A percentile compares a stretch with the other conserved stretches of the same genome.
These are phyloP conservation scores for Eucriotettix oculatus DNA, from an alignment of 2,888 invertebrate genomes.

Conservation along the genomic window DNA sequence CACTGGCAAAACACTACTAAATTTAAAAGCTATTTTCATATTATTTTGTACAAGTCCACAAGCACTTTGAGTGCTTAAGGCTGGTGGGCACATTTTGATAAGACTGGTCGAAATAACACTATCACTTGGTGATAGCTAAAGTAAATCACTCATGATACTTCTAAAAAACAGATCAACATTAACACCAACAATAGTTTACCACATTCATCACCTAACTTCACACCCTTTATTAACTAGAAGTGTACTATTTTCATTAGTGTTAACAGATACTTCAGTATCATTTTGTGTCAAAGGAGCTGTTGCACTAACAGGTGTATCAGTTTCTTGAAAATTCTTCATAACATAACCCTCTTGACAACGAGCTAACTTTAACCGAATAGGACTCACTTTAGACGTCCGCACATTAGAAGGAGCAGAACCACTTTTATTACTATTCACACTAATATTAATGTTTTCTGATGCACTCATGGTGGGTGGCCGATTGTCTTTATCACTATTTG, in stretches of 20 bases:
- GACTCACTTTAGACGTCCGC: slow-evolving; percentile 51
- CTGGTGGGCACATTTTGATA: slow-evolving; percentile 3
- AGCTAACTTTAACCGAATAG: slow-evolving; percentile 69
- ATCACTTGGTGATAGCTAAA: slow-evolving; percentile 9
- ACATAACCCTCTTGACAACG: slow-evolving; percentile 60
- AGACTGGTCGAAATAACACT: neutral
- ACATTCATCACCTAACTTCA: slow-evolving; percentile 65
- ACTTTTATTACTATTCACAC: slow-evolving; percentile 6
- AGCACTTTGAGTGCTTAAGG: slow-evolving; percentile 6
- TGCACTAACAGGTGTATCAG: neutral
- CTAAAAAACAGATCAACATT: slow-evolving; percentile 20
- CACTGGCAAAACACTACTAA: slow-evolving; percentile 9
- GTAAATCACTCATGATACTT: neutral
- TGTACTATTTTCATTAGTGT: slow-evolving; percentile 17
- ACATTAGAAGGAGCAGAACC: slow-evolving; percentile 33
- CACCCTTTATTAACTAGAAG: slow-evolving; percentile 61
- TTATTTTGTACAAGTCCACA: slow-evolving; percentile 20
- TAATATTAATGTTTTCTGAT: slow-evolving; percentile 4
- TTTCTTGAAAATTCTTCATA: slow-evolving; percentile 22
- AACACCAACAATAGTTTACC: slow-evolving; percentile 15
- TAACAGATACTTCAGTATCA: slow-evolving; percentile 3
- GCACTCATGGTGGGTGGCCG: neutral
- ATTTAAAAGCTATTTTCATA: slow-evolving; percentile 16
- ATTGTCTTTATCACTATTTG: neutral
- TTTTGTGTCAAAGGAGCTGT: slow-evolving; percentile 19